Evolutionary conservation across 2,797 vertebrate species (phyloP).

Genomic region (Champsocephalus esox): DNA sequence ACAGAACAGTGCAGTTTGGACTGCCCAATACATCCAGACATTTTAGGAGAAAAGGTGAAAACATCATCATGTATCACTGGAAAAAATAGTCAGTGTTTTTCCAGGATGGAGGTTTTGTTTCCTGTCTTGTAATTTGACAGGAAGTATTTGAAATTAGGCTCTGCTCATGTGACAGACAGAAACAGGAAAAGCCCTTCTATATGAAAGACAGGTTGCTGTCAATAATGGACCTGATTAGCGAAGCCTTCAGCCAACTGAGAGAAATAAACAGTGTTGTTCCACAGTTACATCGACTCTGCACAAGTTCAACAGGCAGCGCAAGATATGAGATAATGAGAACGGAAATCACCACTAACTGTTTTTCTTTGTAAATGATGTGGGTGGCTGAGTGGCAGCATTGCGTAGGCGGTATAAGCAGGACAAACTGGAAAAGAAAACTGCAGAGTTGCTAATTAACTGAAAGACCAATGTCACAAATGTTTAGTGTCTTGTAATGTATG

Average conservation of each 20-base stretch:
- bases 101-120: neutral
- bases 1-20: neutral
- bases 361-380: conserved; percentile 1
- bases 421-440: neutral
- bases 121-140: neutral
- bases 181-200: neutral
- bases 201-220: neutral
- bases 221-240: neutral
- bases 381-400: conserved; percentile 8
- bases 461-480: neutral
- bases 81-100: neutral
- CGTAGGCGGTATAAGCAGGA: neutral
- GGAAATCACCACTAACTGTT: conserved; percentile 2
- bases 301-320: conserved; percentile 7
- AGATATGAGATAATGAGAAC: conserved; percentile 20
- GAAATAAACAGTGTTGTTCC: neutral
- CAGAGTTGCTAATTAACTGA: neutral
- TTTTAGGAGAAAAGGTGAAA: neutral
- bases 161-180: neutral
- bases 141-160: neutral
- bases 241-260: neutral
- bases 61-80: too few relatives aligned
- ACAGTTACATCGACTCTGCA: neutral
- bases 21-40: neutral
- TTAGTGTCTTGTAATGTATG: neutral